Base-by-base conservation (phyloP, 2,113 vertebrate genomes). In the Pseudolaguvia tuberculata region DNA sequence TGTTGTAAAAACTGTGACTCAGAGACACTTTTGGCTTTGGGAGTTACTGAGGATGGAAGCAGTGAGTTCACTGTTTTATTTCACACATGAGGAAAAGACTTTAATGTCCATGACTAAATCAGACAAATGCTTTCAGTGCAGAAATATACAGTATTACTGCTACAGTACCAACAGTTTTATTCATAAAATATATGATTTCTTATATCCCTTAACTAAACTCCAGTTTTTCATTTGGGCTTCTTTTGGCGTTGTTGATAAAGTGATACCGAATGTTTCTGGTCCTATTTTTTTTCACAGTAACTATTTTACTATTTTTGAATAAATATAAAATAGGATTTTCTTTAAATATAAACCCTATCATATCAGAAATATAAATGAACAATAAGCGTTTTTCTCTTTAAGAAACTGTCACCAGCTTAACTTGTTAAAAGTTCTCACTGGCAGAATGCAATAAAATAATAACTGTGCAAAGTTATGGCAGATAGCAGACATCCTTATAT, bases 31-130 rank as follows among this genome's bases (percentile, higher is more conserved):
- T 59, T 42, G 42, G 77, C 45, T 53, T 50, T 14, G 20, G 20
- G 59, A 25, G 23, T 51, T 14, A 53, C 35, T 62, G 66, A 29
- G 67, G 66, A 58, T 67, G 48, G 51, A 66, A 25, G 23, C 35
- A n/a, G 35, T 57, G 59, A 18, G 21, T 62, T 69, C 10, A 39
- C 21, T 70, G 42, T 45, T 79, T 82, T 82, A 79, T 59, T 71
- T 15, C 18, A 39, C n/a, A 56, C 72, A 50, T 23, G 45, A 79
- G 67, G 62, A 69, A 74, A 72, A 78, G 1, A n/a, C 69, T 79
- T 79, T 56, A 80, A 56, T 25, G 31, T 82, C 29, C 56, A 70
- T 66, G 15, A 15, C 52, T 67, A 27, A 71, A 71, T 61, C 18
- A 61, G 48, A 63, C 51, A 59, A 48, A 51, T 15, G 42, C 7